phyloP scores from a whole-genome alignment of 2,113 vertebrate genomes.

The Ursus arctos region DNA sequence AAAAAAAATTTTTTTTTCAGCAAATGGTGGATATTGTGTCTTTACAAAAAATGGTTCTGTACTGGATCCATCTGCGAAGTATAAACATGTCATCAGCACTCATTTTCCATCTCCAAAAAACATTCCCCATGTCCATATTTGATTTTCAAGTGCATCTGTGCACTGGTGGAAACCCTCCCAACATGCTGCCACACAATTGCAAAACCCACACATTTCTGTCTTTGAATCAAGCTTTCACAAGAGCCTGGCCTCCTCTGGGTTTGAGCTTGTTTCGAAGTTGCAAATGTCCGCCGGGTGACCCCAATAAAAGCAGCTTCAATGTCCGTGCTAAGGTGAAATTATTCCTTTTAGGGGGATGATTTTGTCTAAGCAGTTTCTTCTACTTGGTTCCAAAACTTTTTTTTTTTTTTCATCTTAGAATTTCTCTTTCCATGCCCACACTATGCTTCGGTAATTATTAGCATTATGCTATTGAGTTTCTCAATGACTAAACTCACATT shows the following conservation, averaged over 20 bases:
- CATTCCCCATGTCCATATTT: constrained; percentile 90
- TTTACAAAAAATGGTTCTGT: constrained; percentile 90
- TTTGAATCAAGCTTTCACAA: constrained; percentile 88
- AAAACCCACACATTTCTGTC: constrained; percentile 89
- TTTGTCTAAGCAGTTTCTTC: constrained; percentile 73
- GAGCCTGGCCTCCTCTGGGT: constrained; percentile 85
- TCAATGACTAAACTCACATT: constrained; percentile 83
- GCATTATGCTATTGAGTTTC: constrained; percentile 77
- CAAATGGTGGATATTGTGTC: constrained; percentile 91
- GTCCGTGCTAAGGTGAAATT: constrained; percentile 56
- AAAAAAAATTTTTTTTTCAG: constrained; percentile 77
- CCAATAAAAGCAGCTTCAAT: constrained; percentile 70
- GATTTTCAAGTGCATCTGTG: constrained; percentile 92
- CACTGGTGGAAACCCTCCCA: constrained; percentile 90
- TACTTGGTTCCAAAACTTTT: constrained; percentile 80
- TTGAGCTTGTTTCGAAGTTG: constrained; percentile 86
- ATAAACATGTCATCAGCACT: constrained; percentile 91
- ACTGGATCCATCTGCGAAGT: constrained; percentile 90
- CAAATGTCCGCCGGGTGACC: constrained; percentile 85
- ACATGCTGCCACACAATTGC: constrained; percentile 89
- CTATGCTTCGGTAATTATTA: constrained; percentile 82
- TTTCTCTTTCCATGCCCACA: constrained; percentile 81
- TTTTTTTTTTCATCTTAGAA: constrained; percentile 73
- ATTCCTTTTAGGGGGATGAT: constrained; percentile 78
- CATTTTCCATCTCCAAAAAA: constrained; percentile 91